Conservation (phyloP, 2,888 invertebrate genomes). For the Oxycera nigricornis region DNA sequence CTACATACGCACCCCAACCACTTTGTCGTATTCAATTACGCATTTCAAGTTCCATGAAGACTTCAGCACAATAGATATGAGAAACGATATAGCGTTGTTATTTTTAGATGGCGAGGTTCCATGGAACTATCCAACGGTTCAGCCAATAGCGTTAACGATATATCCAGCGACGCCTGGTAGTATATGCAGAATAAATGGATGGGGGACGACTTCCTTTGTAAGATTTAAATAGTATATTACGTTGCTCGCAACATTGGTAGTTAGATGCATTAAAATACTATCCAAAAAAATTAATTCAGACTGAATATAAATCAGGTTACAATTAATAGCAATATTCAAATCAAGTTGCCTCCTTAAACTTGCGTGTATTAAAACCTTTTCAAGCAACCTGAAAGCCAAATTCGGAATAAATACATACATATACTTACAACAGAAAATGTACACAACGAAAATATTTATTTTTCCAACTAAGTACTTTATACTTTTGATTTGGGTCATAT, state of each 20-base stretch:
- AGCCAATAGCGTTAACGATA: slow-evolving; percentile 52
- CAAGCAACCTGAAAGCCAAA: too few species aligned
- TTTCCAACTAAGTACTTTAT: too few species aligned
- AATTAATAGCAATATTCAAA: too few species aligned
- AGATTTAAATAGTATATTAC: slow-evolving; percentile 19
- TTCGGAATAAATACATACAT: too few species aligned
- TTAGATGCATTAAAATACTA: background rate
- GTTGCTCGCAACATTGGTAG: background rate
- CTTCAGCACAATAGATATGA: slow-evolving; percentile 49
- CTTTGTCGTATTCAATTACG: slow-evolving; percentile 52
- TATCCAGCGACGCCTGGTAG: slow-evolving; percentile 46
- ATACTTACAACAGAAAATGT: too few species aligned
- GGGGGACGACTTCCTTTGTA: slow-evolving; percentile 55
- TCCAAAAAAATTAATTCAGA: too few species aligned
- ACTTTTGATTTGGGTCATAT: too few species aligned
- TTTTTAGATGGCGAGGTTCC: slow-evolving; percentile 54
- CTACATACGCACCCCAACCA: slow-evolving; percentile 51
- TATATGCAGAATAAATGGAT: slow-evolving; percentile 58
- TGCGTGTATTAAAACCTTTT: too few species aligned
- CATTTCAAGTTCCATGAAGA: slow-evolving; percentile 48
- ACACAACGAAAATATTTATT: too few species aligned
- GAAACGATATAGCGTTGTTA: slow-evolving; percentile 56
- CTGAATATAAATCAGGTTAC: too few species aligned
- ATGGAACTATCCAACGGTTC: slow-evolving; percentile 53
- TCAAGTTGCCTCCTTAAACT: too few species aligned